Percentiles rank a stretch among this genome's conserved stretches.
Evolutionary conservation across 2,888 invertebrate genomes (phyloP).

Genomic region (Seladonia tumulorum): DNA sequence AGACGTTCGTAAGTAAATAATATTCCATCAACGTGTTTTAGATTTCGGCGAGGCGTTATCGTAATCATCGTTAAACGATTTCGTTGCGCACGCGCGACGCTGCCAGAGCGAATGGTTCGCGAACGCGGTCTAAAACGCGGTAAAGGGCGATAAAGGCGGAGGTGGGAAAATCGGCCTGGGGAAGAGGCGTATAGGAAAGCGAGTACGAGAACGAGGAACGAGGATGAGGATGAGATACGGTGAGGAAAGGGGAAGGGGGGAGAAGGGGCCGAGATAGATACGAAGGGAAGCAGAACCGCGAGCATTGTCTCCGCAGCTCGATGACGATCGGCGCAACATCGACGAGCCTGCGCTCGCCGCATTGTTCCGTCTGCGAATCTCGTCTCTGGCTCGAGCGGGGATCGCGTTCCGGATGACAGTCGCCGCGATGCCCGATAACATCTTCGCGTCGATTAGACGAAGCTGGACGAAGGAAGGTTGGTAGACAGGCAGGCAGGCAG

Average conservation of each 20-base stretch:
- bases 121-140: not conserved
- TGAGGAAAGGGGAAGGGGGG: conserved; percentile 20
- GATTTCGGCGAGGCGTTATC: conserved; percentile 26
- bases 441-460: conserved; percentile 68
- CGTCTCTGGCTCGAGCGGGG: conserved; percentile 53
- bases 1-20: conserved; percentile 33
- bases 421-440: conserved; percentile 58
- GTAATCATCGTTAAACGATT: conserved; percentile 37
- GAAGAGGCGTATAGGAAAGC: not conserved
- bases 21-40: conserved; percentile 24
- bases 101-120: too few species aligned
- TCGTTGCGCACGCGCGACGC: not conserved
- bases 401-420: conserved; percentile 67
- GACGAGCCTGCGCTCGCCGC: conserved; percentile 32
- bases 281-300: conserved; percentile 62
- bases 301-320: conserved; percentile 65
- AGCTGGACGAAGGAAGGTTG: conserved; percentile 36
- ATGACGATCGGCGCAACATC: conserved; percentile 67
- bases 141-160: not conserved
- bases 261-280: conserved; percentile 15
- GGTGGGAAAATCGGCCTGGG: not conserved
- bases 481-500: not conserved
- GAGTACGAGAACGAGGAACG: not conserved
- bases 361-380: conserved; percentile 64
- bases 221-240: conserved; percentile 4